Base-by-base conservation (phyloP, 1,140 invertebrate genomes). In the Hyles vespertilio region DNA sequence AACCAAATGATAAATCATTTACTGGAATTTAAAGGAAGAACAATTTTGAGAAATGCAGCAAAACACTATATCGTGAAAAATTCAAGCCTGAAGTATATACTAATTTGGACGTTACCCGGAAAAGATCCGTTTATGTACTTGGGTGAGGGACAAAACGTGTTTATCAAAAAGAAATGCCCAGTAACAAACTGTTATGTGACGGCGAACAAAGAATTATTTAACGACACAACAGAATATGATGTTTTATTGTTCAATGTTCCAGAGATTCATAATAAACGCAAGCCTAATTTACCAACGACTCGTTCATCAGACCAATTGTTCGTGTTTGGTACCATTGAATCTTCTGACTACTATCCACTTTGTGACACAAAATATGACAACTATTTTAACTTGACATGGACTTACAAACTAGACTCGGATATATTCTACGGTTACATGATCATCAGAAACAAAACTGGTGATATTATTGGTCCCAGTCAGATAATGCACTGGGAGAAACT, bases 341-440 rank as follows among this genome's bases (percentile, higher is more conserved):
- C 86, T 2, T 58, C 81, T 4, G 48, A 50, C 48, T 57, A 73
- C 33, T 79, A 74, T 45, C 72, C 72, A 0, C 12, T 74, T 0
- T 67, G 62, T 43, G 32, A 63, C 32, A 44, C 59, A 6, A 57
- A 51, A 51, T 72, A 56, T 33, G 60, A 79, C 40, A 61, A 61
- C 6, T 81, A 73, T 51, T 91, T 93, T 60, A 94, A 94, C 65
- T 91, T 91, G 89, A 94, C 93, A 5, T 92, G 90, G 81, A 91
- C 91, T 3, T 94, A 93, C 67, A 89, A 91, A 62, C 77, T 91
- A 7, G 92, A 93, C 68, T 93, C 92, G 5, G 92, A 93, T 56
- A 43, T 51, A 32, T 51, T 46, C 44, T 70, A 47, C 51, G 65
- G 63, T 9, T 91, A 91, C 51, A 67, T 77, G 0, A 58, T 58